Conservation (phyloP, 2,888 invertebrate genomes). For the Prostheceraeus crozeri region DNA sequence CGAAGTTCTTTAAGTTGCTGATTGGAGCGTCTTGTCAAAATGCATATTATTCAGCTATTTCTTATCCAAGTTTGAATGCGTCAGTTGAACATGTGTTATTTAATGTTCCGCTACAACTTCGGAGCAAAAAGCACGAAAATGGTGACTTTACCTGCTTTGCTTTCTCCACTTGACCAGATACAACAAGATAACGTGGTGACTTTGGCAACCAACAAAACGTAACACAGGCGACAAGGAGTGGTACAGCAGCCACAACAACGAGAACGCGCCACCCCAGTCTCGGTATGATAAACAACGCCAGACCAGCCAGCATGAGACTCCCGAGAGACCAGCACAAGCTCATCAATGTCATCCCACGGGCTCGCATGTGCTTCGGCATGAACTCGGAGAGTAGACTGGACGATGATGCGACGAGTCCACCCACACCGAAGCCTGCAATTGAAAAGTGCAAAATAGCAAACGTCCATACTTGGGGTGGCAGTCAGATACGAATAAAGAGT, state of each 20-base stretch:
- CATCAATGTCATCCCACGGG: conserved; percentile 44
- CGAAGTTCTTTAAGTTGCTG: no score
- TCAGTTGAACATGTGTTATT: no score
- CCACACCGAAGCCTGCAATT: no score
- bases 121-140: no score
- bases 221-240: conserved; percentile 43
- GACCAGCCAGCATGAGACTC: conserved; percentile 48
- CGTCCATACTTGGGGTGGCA: no score
- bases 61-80: no score
- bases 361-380: conserved; percentile 43
- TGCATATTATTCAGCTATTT: no score
- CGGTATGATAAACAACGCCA: conserved; percentile 49
- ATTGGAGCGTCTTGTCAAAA: no score
- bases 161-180: conserved; percentile 47
- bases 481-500: no score
- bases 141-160: conserved; percentile 45
- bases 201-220: conserved; percentile 46
- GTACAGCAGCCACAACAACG: conserved; percentile 49
- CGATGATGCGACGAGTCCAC: no score
- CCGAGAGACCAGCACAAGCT: conserved; percentile 52
- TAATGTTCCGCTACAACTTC: no score
- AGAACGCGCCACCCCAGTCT: conserved; percentile 52
- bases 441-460: no score
- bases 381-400: conserved; percentile 53
- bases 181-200: conserved; percentile 53